Conservation (phyloP, 2,113 vertebrate species). For the Ptilorrhoa leucosticta region DNA sequence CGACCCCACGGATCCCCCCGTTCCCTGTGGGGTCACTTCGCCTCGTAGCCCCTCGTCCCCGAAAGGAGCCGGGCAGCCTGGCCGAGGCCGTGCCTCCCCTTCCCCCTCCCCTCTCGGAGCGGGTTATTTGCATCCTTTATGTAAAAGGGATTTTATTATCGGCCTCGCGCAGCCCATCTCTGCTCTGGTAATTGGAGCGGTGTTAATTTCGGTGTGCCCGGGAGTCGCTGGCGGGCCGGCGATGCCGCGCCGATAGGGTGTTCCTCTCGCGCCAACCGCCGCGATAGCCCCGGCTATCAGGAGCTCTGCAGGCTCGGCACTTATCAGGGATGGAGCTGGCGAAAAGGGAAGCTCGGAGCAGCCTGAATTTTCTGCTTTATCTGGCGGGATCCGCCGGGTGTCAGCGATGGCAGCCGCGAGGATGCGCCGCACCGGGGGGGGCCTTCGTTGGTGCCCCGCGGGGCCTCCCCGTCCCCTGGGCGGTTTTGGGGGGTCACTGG, state of each 20-base stretch:
- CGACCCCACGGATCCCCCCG: rapidly evolving
- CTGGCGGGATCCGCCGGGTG: constrained; percentile 63
- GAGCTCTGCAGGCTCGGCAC: constrained; percentile 84
- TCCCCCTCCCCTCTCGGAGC: not conserved
- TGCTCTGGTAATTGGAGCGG: constrained; percentile 85
- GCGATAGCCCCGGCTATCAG: constrained; percentile 88
- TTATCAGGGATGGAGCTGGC: constrained; percentile 91
- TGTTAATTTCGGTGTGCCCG: constrained; percentile 84
- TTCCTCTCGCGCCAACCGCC: constrained; percentile 81
- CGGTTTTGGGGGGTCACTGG: not conserved
- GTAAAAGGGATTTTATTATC: constrained; percentile 86
- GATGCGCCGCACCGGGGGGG: not conserved
- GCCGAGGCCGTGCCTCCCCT: not conserved
- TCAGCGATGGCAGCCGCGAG: constrained; percentile 55
- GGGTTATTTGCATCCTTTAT: constrained; percentile 75
- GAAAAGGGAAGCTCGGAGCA: constrained; percentile 89
- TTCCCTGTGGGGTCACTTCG: rapidly evolving
- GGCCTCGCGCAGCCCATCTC: constrained; percentile 80
- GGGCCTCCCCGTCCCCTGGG: not conserved
- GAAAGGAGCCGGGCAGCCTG: rapidly evolving
- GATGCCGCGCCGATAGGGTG: constrained; percentile 81
- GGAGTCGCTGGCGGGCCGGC: constrained; percentile 80
- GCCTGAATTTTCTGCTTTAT: constrained; percentile 83
- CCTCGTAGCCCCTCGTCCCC: rapidly evolving
- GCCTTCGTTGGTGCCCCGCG: rapidly evolving